Evolutionary conservation across 2,888 invertebrate species (phyloP).

Genomic region (Standfussiana lucernea): DNA sequence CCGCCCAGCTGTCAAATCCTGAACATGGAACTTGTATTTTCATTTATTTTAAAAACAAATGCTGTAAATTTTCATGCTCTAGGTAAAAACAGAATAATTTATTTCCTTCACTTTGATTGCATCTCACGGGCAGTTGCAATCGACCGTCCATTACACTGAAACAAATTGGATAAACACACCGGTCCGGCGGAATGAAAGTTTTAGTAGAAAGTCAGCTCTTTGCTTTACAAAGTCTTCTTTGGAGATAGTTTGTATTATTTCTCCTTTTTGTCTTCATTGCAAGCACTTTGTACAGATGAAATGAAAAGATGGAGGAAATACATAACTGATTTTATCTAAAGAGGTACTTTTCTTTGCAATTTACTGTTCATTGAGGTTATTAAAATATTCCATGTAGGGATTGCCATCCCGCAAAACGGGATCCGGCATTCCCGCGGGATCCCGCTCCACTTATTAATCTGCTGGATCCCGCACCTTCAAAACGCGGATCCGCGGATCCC

Average conservation of each 20-base stretch:
- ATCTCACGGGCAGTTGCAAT: slow-evolving; percentile 28
- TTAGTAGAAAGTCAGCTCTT: slow-evolving; percentile 13
- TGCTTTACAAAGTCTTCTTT: not conserved
- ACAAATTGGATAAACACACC: slow-evolving; percentile 49
- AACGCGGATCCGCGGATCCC: too few relatives aligned
- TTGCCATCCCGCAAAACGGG: too few relatives aligned
- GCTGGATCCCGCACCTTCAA: too few relatives aligned
- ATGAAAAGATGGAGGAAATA: slow-evolving; percentile 3
- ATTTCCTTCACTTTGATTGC: slow-evolving; percentile 32
- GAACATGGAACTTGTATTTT: too few relatives aligned
- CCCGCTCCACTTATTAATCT: too few relatives aligned
- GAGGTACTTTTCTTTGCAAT: not conserved
- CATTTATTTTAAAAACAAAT: not conserved
- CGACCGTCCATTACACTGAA: slow-evolving; percentile 20
- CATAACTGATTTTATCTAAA: not conserved
- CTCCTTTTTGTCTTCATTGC: not conserved
- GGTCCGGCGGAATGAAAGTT: slow-evolving; percentile 23
- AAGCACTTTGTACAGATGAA: not conserved
- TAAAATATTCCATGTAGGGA: not conserved
- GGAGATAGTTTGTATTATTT: not conserved
- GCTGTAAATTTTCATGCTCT: not conserved
- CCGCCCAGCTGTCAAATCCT: not conserved
- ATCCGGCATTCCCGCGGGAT: too few relatives aligned
- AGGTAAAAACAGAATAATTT: not conserved
- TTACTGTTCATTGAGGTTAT: not conserved